A percentile compares a stretch with the other conserved stretches of the same genome.
Conservation (phyloP, 1,140 invertebrate species). For the Diprion similis region DNA sequence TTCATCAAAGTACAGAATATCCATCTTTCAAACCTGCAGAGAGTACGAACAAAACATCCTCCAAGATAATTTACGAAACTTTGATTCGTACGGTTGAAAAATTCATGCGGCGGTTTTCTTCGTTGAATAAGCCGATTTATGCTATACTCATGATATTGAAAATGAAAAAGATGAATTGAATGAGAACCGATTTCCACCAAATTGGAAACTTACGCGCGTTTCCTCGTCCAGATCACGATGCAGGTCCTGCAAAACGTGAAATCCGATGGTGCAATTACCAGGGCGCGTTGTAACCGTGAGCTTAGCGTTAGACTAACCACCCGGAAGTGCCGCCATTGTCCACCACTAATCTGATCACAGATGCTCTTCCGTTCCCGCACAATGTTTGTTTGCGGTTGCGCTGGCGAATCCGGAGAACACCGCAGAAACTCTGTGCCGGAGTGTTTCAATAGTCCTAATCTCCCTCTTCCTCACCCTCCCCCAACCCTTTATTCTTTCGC, state of each 20-base stretch:
- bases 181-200: too few relatives aligned
- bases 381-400: slow-evolving; percentile 46
- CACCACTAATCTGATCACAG: slow-evolving; percentile 52
- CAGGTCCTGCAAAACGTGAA: neutral
- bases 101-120: too few relatives aligned
- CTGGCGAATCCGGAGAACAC: slow-evolving; percentile 35
- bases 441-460: neutral
- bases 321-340: slow-evolving; percentile 54
- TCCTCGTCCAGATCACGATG: neutral
- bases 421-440: neutral
- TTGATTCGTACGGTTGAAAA: too few relatives aligned
- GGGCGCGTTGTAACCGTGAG: slow-evolving; percentile 40
- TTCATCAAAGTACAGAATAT: too few relatives aligned
- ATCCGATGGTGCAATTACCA: slow-evolving; percentile 10
- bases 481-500: neutral
- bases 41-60: too few relatives aligned
- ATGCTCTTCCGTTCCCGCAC: slow-evolving; percentile 39
- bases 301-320: slow-evolving; percentile 47
- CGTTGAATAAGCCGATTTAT: too few relatives aligned
- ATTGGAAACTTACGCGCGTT: neutral
- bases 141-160: too few relatives aligned
- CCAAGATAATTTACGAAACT: too few relatives aligned
- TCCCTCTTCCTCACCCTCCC: neutral
- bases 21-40: too few relatives aligned
- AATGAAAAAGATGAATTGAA: too few relatives aligned